phyloP scores from a whole-genome alignment of 2,888 invertebrate species.

The Watsonalla binaria region DNA sequence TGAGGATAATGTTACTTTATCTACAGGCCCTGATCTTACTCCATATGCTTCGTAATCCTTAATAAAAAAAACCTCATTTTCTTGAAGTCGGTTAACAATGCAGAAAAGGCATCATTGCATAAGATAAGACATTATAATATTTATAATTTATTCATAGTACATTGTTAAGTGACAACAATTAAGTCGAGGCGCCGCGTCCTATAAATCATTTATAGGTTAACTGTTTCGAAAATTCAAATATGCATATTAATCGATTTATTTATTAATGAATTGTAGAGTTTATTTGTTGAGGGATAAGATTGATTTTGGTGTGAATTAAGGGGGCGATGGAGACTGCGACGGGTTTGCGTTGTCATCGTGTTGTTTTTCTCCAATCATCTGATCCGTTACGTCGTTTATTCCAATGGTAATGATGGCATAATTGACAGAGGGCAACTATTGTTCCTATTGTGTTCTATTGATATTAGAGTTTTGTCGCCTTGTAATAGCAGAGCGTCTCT shows the following conservation, averaged over 20 bases:
- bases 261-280: constrained; percentile 27
- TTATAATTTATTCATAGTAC: constrained; percentile 54
- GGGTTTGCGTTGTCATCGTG: constrained; percentile 56
- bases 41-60: constrained; percentile 17
- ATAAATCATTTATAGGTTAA: constrained; percentile 71
- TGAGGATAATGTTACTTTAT: too few relatives aligned
- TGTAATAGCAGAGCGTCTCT: constrained; percentile 64
- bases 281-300: constrained; percentile 43
- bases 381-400: constrained; percentile 73
- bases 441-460: constrained; percentile 74
- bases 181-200: constrained; percentile 49
- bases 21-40: too few relatives aligned
- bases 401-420: constrained; percentile 77
- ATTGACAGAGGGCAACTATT: constrained; percentile 76
- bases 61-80: too few relatives aligned
- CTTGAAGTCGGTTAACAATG: too few relatives aligned
- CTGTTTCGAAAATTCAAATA: constrained; percentile 55
- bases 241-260: constrained; percentile 47
- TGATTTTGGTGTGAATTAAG: constrained; percentile 34
- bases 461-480: constrained; percentile 76
- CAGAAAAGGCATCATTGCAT: constrained; percentile 26
- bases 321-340: constrained; percentile 23
- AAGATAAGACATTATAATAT: constrained; percentile 44
- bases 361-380: constrained; percentile 67
- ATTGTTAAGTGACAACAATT: constrained; percentile 61